phyloP scores from a whole-genome alignment of 2,113 vertebrate species.

The Mola mola region DNA sequence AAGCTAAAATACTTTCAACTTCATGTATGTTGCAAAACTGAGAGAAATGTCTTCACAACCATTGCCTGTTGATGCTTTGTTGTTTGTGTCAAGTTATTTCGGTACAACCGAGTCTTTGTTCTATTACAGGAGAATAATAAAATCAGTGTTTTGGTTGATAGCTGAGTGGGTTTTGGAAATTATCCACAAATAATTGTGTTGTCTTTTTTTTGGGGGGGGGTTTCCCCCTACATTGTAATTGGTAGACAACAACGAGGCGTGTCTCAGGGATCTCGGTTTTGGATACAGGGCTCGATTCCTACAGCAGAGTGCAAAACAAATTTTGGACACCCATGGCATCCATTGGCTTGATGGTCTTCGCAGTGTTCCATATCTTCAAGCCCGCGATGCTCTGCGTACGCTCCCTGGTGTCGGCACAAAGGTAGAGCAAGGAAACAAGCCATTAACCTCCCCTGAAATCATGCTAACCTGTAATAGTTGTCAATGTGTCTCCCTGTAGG shows the following conservation, averaged over 20 bases:
- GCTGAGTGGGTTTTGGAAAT: too few species aligned
- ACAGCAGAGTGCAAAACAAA: constrained; percentile 83
- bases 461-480: not conserved
- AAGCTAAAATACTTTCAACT: too few species aligned
- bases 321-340: constrained; percentile 76
- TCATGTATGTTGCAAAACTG: not conserved
- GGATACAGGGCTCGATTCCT: constrained; percentile 93
- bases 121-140: not conserved
- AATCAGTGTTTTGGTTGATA: not conserved
- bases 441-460: not conserved
- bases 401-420: constrained; percentile 93
- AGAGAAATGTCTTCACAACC: not conserved
- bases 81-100: not conserved
- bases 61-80: not conserved
- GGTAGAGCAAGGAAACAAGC: constrained; percentile 71
- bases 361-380: constrained; percentile 80
- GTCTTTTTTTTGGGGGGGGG: too few species aligned
- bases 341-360: constrained; percentile 87
- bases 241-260: constrained; percentile 82
- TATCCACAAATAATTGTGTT: too few species aligned
- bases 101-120: not conserved
- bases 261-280: constrained; percentile 88
- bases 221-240: constrained; percentile 5
- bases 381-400: constrained; percentile 83
- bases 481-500: constrained; percentile 73